Evolutionary conservation across 2,888 invertebrate species (phyloP).

Genomic region (Myopa testacea): DNA sequence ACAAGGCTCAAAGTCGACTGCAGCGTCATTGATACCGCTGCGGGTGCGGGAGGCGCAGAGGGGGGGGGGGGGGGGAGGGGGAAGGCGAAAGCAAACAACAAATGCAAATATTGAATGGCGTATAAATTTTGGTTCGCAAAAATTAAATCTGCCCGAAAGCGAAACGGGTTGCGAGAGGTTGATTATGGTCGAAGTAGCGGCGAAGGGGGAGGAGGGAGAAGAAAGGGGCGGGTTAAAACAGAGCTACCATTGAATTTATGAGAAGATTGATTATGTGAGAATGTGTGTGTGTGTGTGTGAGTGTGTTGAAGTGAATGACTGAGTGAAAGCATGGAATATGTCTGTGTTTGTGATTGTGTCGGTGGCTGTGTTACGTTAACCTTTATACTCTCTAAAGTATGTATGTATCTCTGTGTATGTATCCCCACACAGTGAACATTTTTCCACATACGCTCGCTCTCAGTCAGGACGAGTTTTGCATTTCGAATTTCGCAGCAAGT

Average conservation of each 20-base stretch:
- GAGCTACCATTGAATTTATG: no score
- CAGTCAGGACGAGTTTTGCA: constrained; percentile 38
- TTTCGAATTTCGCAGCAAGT: constrained; percentile 34
- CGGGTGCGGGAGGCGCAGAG: not conserved
- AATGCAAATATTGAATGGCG: not conserved
- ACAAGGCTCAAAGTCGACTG: not conserved
- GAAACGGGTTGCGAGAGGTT: no score
- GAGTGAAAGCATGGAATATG: not conserved
- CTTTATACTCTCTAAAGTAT: not conserved
- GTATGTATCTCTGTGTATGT: not conserved
- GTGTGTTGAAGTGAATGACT: no score
- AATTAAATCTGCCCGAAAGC: no score
- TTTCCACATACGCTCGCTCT: not conserved
- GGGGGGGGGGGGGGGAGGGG: not conserved
- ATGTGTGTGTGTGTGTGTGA: not conserved
- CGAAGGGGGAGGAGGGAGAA: no score
- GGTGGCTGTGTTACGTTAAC: not conserved
- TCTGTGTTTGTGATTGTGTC: not conserved
- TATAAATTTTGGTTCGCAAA: no score
- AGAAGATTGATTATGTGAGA: no score
- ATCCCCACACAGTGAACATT: not conserved
- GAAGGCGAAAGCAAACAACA: not conserved
- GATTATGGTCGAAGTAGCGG: no score
- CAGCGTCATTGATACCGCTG: not conserved
- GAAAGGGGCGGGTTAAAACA: no score